A percentile compares a stretch with the other conserved stretches of the same genome.
phyloP scores from a whole-genome alignment of 2,888 invertebrate genomes.

The Tolmerus cingulatus region DNA sequence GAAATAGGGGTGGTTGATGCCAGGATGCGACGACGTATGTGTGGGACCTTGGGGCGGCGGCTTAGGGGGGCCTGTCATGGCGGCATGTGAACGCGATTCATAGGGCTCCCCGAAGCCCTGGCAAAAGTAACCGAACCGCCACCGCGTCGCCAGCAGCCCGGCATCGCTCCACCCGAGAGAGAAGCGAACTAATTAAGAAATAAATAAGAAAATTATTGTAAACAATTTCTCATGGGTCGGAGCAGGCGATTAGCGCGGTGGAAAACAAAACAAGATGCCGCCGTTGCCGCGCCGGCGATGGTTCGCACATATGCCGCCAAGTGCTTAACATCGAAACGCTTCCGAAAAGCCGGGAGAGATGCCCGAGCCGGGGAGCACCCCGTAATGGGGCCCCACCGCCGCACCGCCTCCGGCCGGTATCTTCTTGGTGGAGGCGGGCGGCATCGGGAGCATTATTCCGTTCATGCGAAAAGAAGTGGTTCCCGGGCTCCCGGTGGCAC shows the following conservation, averaged over 20 bases:
- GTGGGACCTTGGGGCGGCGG: neutral
- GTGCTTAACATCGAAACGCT: constrained; percentile 40
- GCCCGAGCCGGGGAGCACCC: neutral
- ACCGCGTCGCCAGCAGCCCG: neutral
- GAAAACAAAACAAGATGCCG: constrained; percentile 17
- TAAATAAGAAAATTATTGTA: constrained; percentile 45
- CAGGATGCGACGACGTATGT: constrained; percentile 1
- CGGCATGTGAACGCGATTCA: constrained; percentile 37
- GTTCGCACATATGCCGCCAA: constrained; percentile 43
- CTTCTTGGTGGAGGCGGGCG: neutral
- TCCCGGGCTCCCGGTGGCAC: neutral
- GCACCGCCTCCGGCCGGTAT: neutral
- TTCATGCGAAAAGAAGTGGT: constrained; percentile 29
- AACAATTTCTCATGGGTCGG: constrained; percentile 40
- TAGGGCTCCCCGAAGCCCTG: neutral
- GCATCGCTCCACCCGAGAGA: neutral
- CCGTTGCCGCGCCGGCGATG: neutral
- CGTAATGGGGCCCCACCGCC: constrained; percentile 7
- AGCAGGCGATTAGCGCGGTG: constrained; percentile 34
- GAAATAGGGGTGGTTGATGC: neutral
- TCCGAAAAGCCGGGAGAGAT: constrained; percentile 17
- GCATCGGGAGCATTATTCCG: constrained; percentile 19
- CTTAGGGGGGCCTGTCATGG: constrained; percentile 10
- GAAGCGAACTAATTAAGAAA: constrained; percentile 43
- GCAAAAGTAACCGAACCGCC: neutral